A percentile compares a stretch with the other conserved stretches of the same genome.
These are phyloP conservation scores for Vulpes ferrilata DNA, from an alignment of 2,113 vertebrate species.

Conservation along the genomic window DNA sequence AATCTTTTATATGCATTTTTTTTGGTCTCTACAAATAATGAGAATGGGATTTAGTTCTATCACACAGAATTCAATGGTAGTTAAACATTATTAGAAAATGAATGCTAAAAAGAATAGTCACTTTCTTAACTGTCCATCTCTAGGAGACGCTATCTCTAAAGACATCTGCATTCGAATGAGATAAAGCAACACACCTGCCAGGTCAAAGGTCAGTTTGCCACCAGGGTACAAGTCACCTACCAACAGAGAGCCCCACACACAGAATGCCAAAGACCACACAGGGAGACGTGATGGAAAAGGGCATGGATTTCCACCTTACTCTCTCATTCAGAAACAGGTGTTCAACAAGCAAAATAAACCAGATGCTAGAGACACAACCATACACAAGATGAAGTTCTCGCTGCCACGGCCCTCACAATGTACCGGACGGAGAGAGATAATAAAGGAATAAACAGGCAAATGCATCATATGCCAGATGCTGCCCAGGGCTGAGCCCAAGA, in stretches of 20 bases:
- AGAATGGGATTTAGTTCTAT: background rate
- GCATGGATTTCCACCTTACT: background rate
- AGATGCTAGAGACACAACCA: background rate
- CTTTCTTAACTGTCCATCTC: background rate
- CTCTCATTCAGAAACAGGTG: background rate
- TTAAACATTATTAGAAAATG: background rate
- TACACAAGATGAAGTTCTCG: too few species aligned
- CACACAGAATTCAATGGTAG: background rate
- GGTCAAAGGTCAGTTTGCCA: background rate
- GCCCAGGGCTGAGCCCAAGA: background rate
- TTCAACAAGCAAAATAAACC: background rate
- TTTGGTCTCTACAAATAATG: background rate
- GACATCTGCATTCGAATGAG: too few species aligned
- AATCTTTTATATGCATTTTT: background rate
- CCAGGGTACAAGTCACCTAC: background rate
- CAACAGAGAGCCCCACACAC: background rate
- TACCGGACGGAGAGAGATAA: background rate
- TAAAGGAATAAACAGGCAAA: background rate
- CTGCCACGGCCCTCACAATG: fast-evolving
- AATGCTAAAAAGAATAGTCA: background rate
- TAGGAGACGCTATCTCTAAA: background rate
- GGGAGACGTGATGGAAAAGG: background rate
- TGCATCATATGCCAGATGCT: fast-evolving
- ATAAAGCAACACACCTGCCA: background rate
- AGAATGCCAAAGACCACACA: background rate